phyloP scores from a whole-genome alignment of 2,888 invertebrate species.

The Tenthredo amoena region DNA sequence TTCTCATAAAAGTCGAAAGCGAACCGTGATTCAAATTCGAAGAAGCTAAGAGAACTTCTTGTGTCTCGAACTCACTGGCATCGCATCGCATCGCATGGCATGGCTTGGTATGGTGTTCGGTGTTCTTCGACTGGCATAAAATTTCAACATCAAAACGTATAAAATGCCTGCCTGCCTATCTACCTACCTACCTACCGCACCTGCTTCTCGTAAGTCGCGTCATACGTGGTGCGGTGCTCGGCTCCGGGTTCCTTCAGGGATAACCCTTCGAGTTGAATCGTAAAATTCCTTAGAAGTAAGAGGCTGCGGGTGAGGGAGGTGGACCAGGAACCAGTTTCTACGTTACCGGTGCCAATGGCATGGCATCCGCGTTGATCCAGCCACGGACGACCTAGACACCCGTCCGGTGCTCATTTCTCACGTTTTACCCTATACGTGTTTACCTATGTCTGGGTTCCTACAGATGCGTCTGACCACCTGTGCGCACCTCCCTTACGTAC shows the following conservation, averaged over 20 bases:
- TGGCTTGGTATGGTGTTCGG: neutral
- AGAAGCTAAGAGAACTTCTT: neutral
- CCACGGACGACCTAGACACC: conserved; percentile 22
- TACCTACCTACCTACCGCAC: neutral
- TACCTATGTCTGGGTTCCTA: neutral
- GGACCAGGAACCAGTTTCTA: conserved; percentile 31
- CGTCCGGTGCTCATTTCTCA: conserved; percentile 22
- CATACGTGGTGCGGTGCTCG: neutral
- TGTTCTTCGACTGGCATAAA: neutral
- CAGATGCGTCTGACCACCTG: conserved; percentile 13
- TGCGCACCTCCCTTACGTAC: neutral
- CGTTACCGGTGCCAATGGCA: conserved; percentile 31
- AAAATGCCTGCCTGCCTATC: neutral
- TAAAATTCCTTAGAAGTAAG: conserved; percentile 12
- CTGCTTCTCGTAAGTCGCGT: conserved; percentile 13
- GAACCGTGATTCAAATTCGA: neutral
- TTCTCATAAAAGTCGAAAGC: neutral
- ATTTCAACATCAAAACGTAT: conserved; percentile 13
- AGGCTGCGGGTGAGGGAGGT: conserved; percentile 12
- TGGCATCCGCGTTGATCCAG: conserved; percentile 25
- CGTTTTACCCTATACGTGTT: conserved; percentile 2
- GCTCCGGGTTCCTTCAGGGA: neutral
- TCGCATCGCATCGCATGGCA: neutral
- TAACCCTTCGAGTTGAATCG: conserved; percentile 25
- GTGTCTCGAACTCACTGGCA: neutral